Evolutionary conservation across 2,797 vertebrate genomes (phyloP), one percentile per base, ranked within the genome.

Genomic region (Ciconia nigra): DNA sequence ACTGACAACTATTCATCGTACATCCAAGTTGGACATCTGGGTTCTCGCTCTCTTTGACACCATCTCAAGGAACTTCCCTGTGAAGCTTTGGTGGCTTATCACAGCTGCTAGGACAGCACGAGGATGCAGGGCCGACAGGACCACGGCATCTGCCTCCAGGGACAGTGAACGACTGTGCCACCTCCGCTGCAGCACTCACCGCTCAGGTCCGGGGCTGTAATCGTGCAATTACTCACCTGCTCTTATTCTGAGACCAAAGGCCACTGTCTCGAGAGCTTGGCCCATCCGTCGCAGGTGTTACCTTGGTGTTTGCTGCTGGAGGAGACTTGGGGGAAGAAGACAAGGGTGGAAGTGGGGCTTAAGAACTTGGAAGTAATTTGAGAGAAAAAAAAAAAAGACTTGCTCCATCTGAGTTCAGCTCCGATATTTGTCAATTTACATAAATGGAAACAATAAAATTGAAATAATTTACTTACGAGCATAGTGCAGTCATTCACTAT

Each of bases 191-290:
- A 61, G 58, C 8, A 5, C 29, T 26, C 49, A 5, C 41, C 3
- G 4, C 42, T 42, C 39, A 1, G 4, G 9, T 12, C 71, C 7
- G 2, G 39, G 21, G 21, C 4, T 1, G 6, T 33, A 7, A 25
- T 35, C 0, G 0, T 35, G 65, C 41, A 33, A 3, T 61, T 52
- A 67, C 28, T 70, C 44, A 52, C 31, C 44, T 93, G 65, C 35
- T 72, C 11, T 62, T 54, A 29, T 25, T 42, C 14, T 76, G 67
- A 82, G 55, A 66, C 5, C 35, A 83, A 69, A 89, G 15, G 20
- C 12, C 33, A 7, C 63, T 15, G 26, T n/a, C 42, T 66, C 1
- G 2, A 59, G 49, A 58, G 37, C 15, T 73, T 2, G 8, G 19
- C 13, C 41, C 25, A 17, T 8, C 13, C 15, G 49, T 71, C 41